Evolutionary conservation across 1,140 invertebrate genomes (phyloP).

Genomic region (Stegodyphus mimosarum): DNA sequence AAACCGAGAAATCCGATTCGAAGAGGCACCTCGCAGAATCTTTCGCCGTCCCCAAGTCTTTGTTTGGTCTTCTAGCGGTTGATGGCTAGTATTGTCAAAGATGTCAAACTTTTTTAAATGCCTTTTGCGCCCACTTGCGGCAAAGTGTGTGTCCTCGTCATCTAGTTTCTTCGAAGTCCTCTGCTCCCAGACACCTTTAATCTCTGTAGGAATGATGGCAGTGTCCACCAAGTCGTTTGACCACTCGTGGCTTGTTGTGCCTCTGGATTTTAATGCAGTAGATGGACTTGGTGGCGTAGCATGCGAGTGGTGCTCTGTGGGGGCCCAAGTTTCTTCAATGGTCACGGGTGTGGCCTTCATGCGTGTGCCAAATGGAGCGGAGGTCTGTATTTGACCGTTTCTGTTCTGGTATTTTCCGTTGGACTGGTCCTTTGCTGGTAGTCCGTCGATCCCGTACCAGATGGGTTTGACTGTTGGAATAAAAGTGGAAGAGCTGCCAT

Average conservation of each 20-base stretch:
- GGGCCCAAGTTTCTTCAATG: conserved; percentile 28
- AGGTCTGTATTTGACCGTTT: not conserved
- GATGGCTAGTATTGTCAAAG: not conserved
- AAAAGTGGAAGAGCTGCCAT: conserved; percentile 11
- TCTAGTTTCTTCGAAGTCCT: conserved; percentile 2
- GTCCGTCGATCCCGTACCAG: conserved; percentile 41
- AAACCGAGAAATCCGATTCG: not conserved
- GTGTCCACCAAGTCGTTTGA: conserved; percentile 1
- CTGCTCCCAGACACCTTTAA: conserved; percentile 52
- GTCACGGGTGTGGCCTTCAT: conserved; percentile 7
- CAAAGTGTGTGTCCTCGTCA: not conserved
- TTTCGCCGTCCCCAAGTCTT: not conserved
- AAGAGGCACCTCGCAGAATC: not conserved
- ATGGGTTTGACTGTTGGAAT: conserved; percentile 37
- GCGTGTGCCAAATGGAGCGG: conserved; percentile 28
- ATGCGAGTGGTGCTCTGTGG: not conserved
- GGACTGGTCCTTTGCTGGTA: conserved; percentile 30
- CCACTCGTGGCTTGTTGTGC: not conserved
- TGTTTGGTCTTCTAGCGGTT: not conserved
- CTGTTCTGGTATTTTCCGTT: not conserved
- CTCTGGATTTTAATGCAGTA: not conserved
- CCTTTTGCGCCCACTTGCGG: not conserved
- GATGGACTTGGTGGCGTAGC: not conserved
- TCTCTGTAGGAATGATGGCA: conserved; percentile 34
- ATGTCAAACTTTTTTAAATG: not conserved